A percentile compares a stretch with the other conserved stretches of the same genome.
Conservation (phyloP, 1,140 invertebrate genomes). For the Camponotus vicinus region DNA sequence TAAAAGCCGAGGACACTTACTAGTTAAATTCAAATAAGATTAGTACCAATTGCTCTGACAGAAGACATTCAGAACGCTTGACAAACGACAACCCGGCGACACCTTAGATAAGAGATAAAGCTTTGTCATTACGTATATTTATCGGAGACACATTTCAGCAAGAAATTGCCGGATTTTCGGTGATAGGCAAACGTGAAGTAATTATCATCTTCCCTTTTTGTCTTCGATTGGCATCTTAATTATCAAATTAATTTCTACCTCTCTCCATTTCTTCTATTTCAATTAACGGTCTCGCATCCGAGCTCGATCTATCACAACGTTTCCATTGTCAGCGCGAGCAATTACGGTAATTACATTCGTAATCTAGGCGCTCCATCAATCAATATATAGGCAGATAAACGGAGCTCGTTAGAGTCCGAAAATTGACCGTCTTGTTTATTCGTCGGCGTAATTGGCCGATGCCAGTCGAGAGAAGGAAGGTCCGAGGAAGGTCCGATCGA, state of each 20-base stretch:
- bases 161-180: background rate
- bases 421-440: constrained; percentile 60
- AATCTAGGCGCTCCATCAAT: constrained; percentile 51
- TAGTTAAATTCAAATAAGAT: constrained; percentile 72
- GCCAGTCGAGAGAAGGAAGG: constrained; percentile 18
- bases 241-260: background rate
- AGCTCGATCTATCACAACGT: constrained; percentile 35
- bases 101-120: background rate
- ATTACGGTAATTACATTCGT: constrained; percentile 55
- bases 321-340: constrained; percentile 41
- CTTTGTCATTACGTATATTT: constrained; percentile 8
- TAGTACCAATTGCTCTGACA: constrained; percentile 71
- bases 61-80: constrained; percentile 62
- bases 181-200: background rate
- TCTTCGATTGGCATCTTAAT: background rate
- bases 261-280: constrained; percentile 7
- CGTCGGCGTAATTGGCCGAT: constrained; percentile 44
- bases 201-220: background rate
- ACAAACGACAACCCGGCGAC: constrained; percentile 44
- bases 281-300: constrained; percentile 32
- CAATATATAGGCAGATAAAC: constrained; percentile 49
- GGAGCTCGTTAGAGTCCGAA: constrained; percentile 51
- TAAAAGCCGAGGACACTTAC: constrained; percentile 72
- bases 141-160: background rate
- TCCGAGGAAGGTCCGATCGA: constrained; percentile 31